These are phyloP conservation scores for Chymomyza amoena DNA, from an alignment of 2,888 invertebrate genomes.

Conservation along the genomic window DNA sequence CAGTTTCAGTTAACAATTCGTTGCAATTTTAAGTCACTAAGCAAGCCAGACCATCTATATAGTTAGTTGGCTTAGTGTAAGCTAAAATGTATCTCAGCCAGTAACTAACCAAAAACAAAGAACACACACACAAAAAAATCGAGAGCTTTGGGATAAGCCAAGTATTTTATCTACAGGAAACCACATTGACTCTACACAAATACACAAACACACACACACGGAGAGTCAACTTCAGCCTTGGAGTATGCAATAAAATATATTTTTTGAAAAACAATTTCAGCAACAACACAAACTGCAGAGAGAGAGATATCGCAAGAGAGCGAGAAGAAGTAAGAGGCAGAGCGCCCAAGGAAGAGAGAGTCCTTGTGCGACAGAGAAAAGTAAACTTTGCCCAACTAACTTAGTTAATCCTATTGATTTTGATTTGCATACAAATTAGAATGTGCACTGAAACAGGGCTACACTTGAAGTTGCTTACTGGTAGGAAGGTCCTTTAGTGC, in stretches of 20 bases:
- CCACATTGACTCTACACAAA: slow-evolving; percentile 19
- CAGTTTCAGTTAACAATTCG: neutral
- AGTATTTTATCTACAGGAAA: slow-evolving; percentile 44
- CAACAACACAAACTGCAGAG: slow-evolving; percentile 16
- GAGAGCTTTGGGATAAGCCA: slow-evolving; percentile 51
- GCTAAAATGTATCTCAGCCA: neutral
- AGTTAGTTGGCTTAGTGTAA: neutral
- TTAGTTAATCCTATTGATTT: slow-evolving; percentile 75
- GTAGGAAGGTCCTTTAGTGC: slow-evolving; percentile 8
- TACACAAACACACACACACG: slow-evolving; percentile 10
- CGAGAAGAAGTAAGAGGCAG: too few species aligned
- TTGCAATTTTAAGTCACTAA: neutral
- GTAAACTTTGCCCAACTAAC: slow-evolving; percentile 33
- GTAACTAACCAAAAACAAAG: neutral
- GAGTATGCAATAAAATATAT: slow-evolving; percentile 52
- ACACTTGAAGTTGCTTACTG: neutral
- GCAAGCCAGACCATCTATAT: neutral
- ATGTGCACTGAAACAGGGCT: slow-evolving; percentile 33
- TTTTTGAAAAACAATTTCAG: slow-evolving; percentile 57
- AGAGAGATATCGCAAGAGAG: too few species aligned
- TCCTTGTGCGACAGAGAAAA: neutral
- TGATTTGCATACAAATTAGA: slow-evolving; percentile 73
- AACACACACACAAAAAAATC: neutral
- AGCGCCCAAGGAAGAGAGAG: neutral
- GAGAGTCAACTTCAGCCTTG: slow-evolving; percentile 10